Evolutionary conservation across 2,113 vertebrate genomes (phyloP).

Genomic region (Sinocyclocheilus anshuiensis): DNA sequence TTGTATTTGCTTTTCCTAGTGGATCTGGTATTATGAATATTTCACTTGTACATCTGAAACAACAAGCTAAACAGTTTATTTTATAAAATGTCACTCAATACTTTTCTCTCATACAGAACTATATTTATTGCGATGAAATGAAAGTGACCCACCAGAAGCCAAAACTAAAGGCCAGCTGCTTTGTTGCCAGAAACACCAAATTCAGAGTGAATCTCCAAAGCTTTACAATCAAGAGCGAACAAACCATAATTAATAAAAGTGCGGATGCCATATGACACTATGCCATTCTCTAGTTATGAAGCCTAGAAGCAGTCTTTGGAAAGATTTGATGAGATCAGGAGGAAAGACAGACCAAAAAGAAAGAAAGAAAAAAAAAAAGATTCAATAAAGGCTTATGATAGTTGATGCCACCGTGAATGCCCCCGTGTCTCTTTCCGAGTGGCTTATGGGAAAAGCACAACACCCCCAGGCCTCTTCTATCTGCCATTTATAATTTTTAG

Average conservation of each 20-base stretch:
- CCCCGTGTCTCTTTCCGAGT: conserved; percentile 34
- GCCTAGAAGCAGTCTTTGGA: conserved; percentile 61
- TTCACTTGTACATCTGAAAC: background rate
- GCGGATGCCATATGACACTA: conserved; percentile 22
- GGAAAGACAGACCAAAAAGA: conserved; percentile 21
- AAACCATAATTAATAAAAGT: conserved; percentile 43
- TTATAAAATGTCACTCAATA: background rate
- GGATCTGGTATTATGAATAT: background rate
- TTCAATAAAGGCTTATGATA: conserved; percentile 55
- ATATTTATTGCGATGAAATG: background rate
- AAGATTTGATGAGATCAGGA: conserved; percentile 48
- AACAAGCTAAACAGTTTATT: background rate
- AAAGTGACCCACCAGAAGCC: background rate
- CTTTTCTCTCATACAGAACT: background rate
- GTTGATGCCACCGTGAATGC: conserved; percentile 45
- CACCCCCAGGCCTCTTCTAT: conserved; percentile 62
- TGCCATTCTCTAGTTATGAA: conserved; percentile 53
- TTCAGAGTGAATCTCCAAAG: background rate
- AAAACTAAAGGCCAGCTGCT: background rate
- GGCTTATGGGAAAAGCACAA: conserved; percentile 39
- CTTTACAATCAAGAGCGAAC: conserved; percentile 47
- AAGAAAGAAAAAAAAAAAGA: conserved; percentile 37
- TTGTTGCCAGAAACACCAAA: background rate
- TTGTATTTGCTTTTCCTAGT: background rate
- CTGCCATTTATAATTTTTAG: conserved; percentile 76